phyloP scores from a whole-genome alignment of 2,113 vertebrate species.

The Carassius gibelio region DNA sequence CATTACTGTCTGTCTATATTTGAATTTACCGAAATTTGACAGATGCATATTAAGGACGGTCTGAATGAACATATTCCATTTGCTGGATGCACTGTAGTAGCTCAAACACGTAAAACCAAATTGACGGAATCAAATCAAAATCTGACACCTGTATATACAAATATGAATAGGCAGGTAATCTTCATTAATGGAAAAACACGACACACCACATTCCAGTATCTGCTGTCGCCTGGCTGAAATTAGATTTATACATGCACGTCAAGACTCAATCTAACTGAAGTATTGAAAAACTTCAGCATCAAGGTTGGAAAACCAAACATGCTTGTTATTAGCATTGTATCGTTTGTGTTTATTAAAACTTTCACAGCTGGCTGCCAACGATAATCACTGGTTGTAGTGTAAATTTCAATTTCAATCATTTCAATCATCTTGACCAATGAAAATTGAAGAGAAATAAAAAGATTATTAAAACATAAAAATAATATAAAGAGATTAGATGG shows the following conservation, averaged over 20 bases:
- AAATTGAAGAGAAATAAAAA: background rate
- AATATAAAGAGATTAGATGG: no score
- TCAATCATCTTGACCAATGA: background rate
- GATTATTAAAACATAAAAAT: background rate
- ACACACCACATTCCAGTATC: slow-evolving; percentile 72
- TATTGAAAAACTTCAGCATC: slow-evolving; percentile 49
- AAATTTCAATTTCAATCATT: background rate
- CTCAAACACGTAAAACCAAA: slow-evolving; percentile 70
- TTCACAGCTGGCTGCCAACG: background rate
- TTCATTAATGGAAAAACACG: slow-evolving; percentile 76
- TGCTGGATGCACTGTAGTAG: slow-evolving; percentile 66
- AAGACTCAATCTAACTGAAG: slow-evolving; percentile 71
- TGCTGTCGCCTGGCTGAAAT: slow-evolving; percentile 75
- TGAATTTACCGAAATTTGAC: slow-evolving; percentile 45
- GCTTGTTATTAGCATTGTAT: slow-evolving; percentile 7
- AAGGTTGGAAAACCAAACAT: slow-evolving; percentile 32
- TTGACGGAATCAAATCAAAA: slow-evolving; percentile 77
- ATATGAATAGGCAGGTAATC: slow-evolving; percentile 74
- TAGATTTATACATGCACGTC: slow-evolving; percentile 81
- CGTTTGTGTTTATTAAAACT: slow-evolving; percentile 9
- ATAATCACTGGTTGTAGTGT: background rate
- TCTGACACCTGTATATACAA: slow-evolving; percentile 79
- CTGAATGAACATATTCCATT: slow-evolving; percentile 50
- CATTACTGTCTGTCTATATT: slow-evolving; percentile 48
- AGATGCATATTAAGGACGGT: slow-evolving; percentile 36